Conservation (phyloP, 2,113 vertebrate species). For the Nestor notabilis region DNA sequence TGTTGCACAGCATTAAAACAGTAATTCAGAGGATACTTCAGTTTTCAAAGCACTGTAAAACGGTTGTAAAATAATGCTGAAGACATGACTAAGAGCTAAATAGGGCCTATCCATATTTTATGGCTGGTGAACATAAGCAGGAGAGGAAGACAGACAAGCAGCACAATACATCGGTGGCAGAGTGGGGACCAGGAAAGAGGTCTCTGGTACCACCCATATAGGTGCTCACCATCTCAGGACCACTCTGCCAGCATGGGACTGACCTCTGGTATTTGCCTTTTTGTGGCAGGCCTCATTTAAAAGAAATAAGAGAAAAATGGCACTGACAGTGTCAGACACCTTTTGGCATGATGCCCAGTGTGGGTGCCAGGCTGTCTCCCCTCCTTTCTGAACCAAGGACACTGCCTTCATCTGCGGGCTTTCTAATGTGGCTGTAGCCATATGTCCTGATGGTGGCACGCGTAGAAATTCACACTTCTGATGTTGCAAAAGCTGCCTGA, state of each 20-base stretch:
- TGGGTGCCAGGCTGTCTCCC: background rate
- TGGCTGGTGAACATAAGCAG: background rate
- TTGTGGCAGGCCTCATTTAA: background rate
- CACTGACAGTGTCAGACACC: rapidly evolving
- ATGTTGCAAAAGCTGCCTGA: background rate
- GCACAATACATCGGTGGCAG: rapidly evolving
- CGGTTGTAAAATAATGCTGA: constrained; percentile 23
- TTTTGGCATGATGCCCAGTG: rapidly evolving
- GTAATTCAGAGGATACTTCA: background rate
- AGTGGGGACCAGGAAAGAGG: background rate
- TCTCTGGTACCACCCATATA: background rate
- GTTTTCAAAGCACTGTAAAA: constrained; percentile 39
- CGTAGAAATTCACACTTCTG: background rate
- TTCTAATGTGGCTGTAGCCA: background rate
- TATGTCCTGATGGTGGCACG: rapidly evolving
- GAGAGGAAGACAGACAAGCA: background rate
- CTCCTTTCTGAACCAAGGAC: background rate
- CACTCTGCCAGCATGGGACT: background rate
- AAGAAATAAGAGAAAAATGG: background rate
- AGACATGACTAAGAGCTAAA: constrained; percentile 28
- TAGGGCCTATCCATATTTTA: background rate
- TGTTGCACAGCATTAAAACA: constrained; percentile 18
- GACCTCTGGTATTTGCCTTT: background rate
- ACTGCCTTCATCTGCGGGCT: background rate
- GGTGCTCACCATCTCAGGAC: rapidly evolving